A percentile compares a stretch with the other conserved stretches of the same genome.
Evolutionary conservation across 1,140 invertebrate genomes (phyloP).

Genomic region (Nymphalis io): DNA sequence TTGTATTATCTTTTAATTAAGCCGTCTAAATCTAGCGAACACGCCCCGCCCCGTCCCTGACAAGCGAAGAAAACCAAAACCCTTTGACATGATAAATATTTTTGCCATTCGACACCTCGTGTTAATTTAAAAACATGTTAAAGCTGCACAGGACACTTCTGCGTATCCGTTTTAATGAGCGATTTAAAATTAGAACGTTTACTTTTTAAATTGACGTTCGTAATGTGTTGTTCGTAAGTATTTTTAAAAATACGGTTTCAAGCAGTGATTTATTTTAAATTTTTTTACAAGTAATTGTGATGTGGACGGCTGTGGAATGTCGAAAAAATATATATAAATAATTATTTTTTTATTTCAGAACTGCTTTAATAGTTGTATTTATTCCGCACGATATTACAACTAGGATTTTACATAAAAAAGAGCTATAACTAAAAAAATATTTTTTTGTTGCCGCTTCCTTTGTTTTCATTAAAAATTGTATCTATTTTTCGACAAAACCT

Average conservation of each 20-base stretch:
- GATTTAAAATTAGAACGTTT: slow-evolving; percentile 57
- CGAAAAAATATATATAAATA: too few relatives aligned
- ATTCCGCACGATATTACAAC: background rate
- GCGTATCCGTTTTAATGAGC: slow-evolving; percentile 68
- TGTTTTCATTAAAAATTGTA: slow-evolving; percentile 13
- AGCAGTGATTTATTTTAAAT: slow-evolving; percentile 23
- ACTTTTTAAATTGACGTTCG: slow-evolving; percentile 58
- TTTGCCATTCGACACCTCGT: slow-evolving; percentile 61
- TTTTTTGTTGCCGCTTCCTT: background rate
- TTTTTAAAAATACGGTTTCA: slow-evolving; percentile 18
- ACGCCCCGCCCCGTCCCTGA: slow-evolving; percentile 46
- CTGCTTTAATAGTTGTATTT: too few relatives aligned
- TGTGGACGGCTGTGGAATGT: too few relatives aligned
- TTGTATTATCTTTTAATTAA: background rate
- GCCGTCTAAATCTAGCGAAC: slow-evolving; percentile 28
- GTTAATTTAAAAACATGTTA: slow-evolving; percentile 48
- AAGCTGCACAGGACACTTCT: slow-evolving; percentile 49
- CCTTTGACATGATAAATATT: slow-evolving; percentile 69
- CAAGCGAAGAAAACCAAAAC: slow-evolving; percentile 52
- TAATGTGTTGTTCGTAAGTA: slow-evolving; percentile 19
- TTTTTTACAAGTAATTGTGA: background rate
- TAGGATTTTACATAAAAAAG: background rate
- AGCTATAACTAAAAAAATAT: background rate
- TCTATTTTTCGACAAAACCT: slow-evolving; percentile 42
- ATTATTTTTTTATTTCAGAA: too few relatives aligned